phyloP scores from a whole-genome alignment of 1,140 invertebrate genomes.

The Danaus plexippus region DNA sequence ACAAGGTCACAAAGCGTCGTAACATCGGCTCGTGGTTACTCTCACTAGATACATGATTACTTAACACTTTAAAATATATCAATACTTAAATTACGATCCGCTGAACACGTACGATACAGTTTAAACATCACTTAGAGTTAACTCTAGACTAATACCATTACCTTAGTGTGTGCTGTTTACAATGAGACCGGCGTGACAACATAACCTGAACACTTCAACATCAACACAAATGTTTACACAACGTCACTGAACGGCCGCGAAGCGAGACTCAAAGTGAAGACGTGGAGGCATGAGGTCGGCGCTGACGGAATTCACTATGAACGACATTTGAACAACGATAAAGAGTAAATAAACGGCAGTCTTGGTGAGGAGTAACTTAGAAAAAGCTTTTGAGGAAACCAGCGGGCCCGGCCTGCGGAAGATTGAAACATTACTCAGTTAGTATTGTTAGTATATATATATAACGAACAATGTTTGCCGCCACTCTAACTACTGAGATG shows the following conservation, averaged over 20 bases:
- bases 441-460: constrained; percentile 18
- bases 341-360: constrained; percentile 66
- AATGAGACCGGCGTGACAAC: constrained; percentile 29
- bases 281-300: constrained; percentile 44
- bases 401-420: constrained; percentile 81
- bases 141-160: constrained; percentile 63
- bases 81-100: constrained; percentile 65
- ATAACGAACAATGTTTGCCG: no score
- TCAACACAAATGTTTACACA: constrained; percentile 54
- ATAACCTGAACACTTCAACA: constrained; percentile 60
- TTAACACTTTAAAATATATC: constrained; percentile 67
- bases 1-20: constrained; percentile 63
- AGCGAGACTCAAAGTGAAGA: constrained; percentile 50
- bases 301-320: constrained; percentile 40
- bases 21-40: constrained; percentile 63
- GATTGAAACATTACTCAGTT: constrained; percentile 47
- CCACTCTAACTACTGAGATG: no score
- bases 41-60: constrained; percentile 66
- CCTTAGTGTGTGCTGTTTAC: constrained; percentile 64
- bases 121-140: constrained; percentile 64
- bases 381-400: constrained; percentile 93
- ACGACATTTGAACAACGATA: constrained; percentile 59
- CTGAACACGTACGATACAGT: constrained; percentile 62
- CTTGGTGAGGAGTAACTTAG: constrained; percentile 76
- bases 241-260: constrained; percentile 60